Conservation (phyloP, 2,888 invertebrate genomes). For the Zele albiditarsus region DNA sequence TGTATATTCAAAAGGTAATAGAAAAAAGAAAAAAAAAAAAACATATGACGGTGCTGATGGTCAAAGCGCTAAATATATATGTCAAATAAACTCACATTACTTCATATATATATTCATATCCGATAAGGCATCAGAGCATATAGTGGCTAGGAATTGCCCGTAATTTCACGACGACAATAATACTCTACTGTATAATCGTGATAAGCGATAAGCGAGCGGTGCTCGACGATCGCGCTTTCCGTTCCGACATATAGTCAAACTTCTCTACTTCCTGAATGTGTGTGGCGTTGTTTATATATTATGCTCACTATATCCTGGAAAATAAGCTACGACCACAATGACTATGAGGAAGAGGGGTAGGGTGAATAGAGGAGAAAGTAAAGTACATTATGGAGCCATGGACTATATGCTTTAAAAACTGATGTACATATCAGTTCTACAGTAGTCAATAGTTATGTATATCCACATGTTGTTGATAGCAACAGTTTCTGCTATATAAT, state of each 20-base stretch:
- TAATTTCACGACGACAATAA: constrained; percentile 30
- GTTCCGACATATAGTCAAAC: constrained; percentile 28
- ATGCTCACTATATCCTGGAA: neutral
- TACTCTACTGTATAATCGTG: constrained; percentile 23
- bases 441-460: neutral
- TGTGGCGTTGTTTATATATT: neutral
- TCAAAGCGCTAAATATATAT: neutral
- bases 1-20: neutral
- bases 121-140: constrained; percentile 22
- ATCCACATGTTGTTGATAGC: neutral
- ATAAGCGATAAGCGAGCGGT: constrained; percentile 27
- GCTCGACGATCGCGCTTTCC: constrained; percentile 27
- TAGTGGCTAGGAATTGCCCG: constrained; percentile 19
- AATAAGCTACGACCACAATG: neutral
- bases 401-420: neutral
- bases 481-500: constrained; percentile 4
- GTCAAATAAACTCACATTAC: constrained; percentile 1
- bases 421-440: neutral
- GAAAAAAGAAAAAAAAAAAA: no score
- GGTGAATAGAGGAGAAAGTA: neutral
- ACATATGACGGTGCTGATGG: neutral
- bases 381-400: neutral
- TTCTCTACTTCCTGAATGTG: constrained; percentile 20
- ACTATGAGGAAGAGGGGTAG: neutral
- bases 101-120: neutral